Percentiles rank a stretch among this genome's conserved stretches.
These are phyloP conservation scores for Ramphastos sulfuratus DNA, from an alignment of 2,113 vertebrate species.

Conservation along the genomic window DNA sequence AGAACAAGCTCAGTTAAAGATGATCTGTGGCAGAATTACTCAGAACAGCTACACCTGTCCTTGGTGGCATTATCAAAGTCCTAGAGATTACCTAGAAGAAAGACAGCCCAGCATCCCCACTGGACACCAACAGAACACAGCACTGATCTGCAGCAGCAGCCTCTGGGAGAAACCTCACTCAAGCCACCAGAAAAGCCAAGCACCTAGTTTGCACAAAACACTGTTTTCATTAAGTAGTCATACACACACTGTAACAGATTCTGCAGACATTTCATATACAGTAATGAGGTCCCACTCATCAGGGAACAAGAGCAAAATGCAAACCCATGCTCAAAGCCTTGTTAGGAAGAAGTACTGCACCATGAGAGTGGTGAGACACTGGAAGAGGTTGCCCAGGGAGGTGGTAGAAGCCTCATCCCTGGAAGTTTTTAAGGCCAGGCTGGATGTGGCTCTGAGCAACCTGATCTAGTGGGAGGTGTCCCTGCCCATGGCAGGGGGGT, in stretches of 20 bases:
- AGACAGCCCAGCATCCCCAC: background rate
- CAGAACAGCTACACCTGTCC: background rate
- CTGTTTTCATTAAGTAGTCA: background rate
- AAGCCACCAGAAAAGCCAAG: background rate
- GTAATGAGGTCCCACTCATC: background rate
- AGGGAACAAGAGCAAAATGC: background rate
- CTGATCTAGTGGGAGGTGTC: too few species aligned
- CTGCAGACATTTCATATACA: background rate
- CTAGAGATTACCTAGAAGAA: background rate
- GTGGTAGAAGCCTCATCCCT: too few species aligned
- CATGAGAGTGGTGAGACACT: too few species aligned
- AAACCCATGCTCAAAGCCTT: background rate
- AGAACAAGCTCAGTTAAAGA: background rate
- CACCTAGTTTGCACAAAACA: background rate
- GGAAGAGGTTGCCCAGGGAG: too few species aligned
- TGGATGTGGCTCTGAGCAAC: too few species aligned
- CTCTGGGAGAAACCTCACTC: background rate
- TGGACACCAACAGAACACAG: background rate
- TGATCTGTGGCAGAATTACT: background rate
- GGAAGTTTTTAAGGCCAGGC: too few species aligned
- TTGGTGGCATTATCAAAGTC: background rate
- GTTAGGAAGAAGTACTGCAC: too few species aligned
- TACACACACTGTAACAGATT: background rate
- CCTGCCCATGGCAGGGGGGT: too few species aligned
- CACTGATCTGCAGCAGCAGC: background rate